These are phyloP conservation scores for Pocillopora grandis DNA, from an alignment of 92 coral and sea anemone genomes.

Conservation along the genomic window DNA sequence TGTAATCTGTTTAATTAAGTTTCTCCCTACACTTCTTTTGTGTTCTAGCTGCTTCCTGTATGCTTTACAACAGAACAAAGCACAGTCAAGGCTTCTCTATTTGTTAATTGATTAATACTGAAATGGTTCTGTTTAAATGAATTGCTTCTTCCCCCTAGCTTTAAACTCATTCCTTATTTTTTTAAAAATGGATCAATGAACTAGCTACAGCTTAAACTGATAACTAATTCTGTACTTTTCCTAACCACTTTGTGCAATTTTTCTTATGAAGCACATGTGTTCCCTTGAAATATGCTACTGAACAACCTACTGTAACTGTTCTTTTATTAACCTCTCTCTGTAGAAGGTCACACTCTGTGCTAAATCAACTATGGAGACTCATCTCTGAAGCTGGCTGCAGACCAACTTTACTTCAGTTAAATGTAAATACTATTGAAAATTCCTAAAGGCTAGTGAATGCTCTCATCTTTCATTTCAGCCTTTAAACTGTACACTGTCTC, in stretches of 20 bases:
- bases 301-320: conserved; percentile 17
- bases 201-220: not conserved
- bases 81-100: no score
- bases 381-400: conserved; percentile 30
- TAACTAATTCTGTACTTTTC: conserved; percentile 1
- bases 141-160: not conserved
- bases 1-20: no score
- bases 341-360: conserved; percentile 49
- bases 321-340: conserved; percentile 18
- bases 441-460: not conserved
- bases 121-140: not conserved
- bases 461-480: not conserved
- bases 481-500: not conserved
- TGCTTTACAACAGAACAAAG: no score
- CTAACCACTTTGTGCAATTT: conserved; percentile 7
- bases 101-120: no score
- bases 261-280: conserved; percentile 11
- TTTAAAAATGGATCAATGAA: not conserved
- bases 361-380: conserved; percentile 45
- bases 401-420: conserved; percentile 8
- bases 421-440: conserved; percentile 27
- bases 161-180: not conserved
- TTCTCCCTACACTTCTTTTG: no score
- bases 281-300: conserved; percentile 10
- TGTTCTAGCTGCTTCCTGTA: no score